These are phyloP conservation scores for Leptogaster cylindrica DNA, from an alignment of 2,888 invertebrate species.

Conservation along the genomic window DNA sequence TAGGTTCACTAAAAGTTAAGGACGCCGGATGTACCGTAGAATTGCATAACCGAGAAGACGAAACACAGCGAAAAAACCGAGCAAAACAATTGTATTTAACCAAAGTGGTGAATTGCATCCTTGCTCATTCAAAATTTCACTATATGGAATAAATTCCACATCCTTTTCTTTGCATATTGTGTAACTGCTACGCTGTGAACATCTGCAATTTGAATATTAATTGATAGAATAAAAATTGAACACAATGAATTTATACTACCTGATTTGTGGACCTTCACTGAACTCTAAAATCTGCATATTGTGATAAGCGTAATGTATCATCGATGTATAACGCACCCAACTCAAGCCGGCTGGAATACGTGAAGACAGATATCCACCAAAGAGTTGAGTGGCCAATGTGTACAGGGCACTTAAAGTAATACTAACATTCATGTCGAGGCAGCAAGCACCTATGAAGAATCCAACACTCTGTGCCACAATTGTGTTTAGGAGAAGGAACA, in stretches of 20 bases:
- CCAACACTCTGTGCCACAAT: constrained; percentile 80
- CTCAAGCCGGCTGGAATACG: constrained; percentile 75
- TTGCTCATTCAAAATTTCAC: constrained; percentile 71
- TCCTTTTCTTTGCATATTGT: constrained; percentile 68
- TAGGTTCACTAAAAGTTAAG: constrained; percentile 51
- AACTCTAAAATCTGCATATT: constrained; percentile 83
- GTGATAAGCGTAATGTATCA: constrained; percentile 81
- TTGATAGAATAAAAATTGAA: neutral
- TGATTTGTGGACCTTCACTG: constrained; percentile 71
- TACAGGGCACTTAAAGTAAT: constrained; percentile 79
- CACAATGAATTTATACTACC: constrained; percentile 63
- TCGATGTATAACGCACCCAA: constrained; percentile 77
- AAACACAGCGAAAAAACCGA: constrained; percentile 74
- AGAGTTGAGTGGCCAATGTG: constrained; percentile 77
- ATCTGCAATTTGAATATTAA: constrained; percentile 63
- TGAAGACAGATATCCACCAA: constrained; percentile 76
- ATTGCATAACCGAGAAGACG: constrained; percentile 75
- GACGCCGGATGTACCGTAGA: constrained; percentile 72
- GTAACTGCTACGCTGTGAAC: constrained; percentile 72
- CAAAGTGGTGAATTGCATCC: constrained; percentile 72
- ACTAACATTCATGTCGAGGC: constrained; percentile 78
- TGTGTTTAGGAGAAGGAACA: constrained; percentile 73
- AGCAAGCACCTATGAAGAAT: constrained; percentile 78
- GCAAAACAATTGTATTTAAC: constrained; percentile 74
- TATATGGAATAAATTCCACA: constrained; percentile 67